A percentile compares a stretch with the other conserved stretches of the same genome.
Evolutionary conservation across 2,797 vertebrate genomes (phyloP).

Genomic region (Ctenopoma kingsleyae): DNA sequence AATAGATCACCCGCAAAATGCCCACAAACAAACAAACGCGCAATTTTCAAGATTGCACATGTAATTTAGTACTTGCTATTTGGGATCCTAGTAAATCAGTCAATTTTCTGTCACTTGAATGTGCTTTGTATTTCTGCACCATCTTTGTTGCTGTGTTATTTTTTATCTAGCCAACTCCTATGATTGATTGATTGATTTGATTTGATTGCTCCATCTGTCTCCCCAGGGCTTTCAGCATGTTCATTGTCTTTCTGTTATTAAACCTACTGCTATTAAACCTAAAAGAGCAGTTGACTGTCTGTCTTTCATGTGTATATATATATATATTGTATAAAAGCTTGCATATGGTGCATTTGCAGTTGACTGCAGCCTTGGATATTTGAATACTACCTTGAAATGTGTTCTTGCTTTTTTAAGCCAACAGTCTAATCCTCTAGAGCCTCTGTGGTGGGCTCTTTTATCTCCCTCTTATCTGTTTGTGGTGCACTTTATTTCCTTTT

Average conservation of each 20-base stretch:
- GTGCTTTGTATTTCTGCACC: not conserved
- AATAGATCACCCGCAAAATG: no score
- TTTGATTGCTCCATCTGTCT: constrained; percentile 31
- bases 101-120: constrained; percentile 8
- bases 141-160: constrained; percentile 26
- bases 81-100: no score
- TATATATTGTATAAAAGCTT: constrained; percentile 9
- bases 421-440: constrained; percentile 49
- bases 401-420: constrained; percentile 43
- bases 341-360: not conserved
- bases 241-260: constrained; percentile 13
- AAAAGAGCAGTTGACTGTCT: constrained; percentile 12
- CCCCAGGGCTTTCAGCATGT: constrained; percentile 12
- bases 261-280: constrained; percentile 11
- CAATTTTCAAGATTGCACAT: no score
- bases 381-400: constrained; percentile 42
- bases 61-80: no score
- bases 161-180: constrained; percentile 41
- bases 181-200: constrained; percentile 60
- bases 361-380: constrained; percentile 15
- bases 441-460: constrained; percentile 56
- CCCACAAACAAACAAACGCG: no score
- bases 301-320: not conserved
- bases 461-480: constrained; percentile 76
- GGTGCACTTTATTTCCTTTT: constrained; percentile 75